Evolutionary conservation across 2,113 vertebrate species (phyloP), one percentile per base, ranked within the genome.

Genomic region (Hippopotamus amphibius): DNA sequence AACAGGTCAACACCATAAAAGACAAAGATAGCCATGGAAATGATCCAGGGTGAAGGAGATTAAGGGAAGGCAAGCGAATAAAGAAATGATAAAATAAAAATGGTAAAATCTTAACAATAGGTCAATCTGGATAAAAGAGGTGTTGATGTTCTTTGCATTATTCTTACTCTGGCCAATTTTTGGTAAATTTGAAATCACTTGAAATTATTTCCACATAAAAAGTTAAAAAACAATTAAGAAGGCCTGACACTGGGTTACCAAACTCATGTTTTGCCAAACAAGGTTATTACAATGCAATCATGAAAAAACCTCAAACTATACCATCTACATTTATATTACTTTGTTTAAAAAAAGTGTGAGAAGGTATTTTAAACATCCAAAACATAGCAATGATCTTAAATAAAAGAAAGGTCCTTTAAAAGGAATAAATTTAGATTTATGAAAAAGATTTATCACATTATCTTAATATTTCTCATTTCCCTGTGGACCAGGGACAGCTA

Each of bases 131-230:
- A 7, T 88, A 79, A 77, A 93, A 95, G 28, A 55, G 11, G 9
- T 26, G 53, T 5, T 33, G 4, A 30, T 30, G 17, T 80, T 79
- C 43, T 65, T 63, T 71, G 28, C 68, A 84, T 16, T 68, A 74
- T 4, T 90, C 6, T 69, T 55, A 77, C 68, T 83, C 41, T 55
- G 76, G 21, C 33, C 1, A 59, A 87, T 84, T 84, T 92, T 48
- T 53, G 68, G 55, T 46, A 88, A 69, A n/a, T 68, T 17, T 84
- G 59, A 84, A 92, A 68, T 57, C 21, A 30, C 48, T 65, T 84
- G 57, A 94, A 94, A 74, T 50, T 22, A 77, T 68, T 90, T 94
- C 57, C 41, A 82, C 43, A 65, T 16, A 50, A 69, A 93, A 90
- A 46, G 9, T 48, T 26, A 30, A 22, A 74, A 72, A 92, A 30